phyloP scores from a whole-genome alignment of 2,797 vertebrate genomes.

The Chaetophractus vellerosus region DNA sequence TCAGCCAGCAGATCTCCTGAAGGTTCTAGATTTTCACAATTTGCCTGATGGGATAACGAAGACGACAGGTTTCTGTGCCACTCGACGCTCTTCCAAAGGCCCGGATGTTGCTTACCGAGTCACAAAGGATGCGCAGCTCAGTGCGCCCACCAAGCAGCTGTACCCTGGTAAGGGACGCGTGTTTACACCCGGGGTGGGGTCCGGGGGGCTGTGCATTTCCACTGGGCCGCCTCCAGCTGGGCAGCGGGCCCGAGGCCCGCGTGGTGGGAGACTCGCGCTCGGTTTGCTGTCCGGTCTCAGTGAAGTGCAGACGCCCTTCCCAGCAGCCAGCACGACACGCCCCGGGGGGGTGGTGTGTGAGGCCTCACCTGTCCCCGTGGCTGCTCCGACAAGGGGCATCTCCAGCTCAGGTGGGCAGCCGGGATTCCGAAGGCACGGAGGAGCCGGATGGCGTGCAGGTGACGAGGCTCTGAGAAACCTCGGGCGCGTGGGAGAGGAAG shows the following conservation, averaged over 20 bases:
- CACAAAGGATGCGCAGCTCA: slow-evolving; percentile 97
- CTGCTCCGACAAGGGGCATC: no score
- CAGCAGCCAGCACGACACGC: fast-evolving
- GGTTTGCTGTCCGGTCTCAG: background rate
- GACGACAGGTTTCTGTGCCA: slow-evolving; percentile 96
- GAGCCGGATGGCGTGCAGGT: fast-evolving
- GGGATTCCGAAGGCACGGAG: fast-evolving
- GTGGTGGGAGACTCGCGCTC: background rate
- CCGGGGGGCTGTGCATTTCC: background rate
- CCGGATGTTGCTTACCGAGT: slow-evolving; percentile 97
- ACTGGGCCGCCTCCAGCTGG: background rate
- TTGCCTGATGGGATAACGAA: slow-evolving; percentile 97
- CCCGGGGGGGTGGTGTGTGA: fast-evolving
- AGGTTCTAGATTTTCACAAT: slow-evolving; percentile 98
- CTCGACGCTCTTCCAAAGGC: slow-evolving; percentile 94
- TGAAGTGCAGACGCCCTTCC: fast-evolving
- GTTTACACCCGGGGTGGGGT: fast-evolving
- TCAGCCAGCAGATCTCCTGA: slow-evolving; percentile 97
- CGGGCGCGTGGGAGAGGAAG: background rate
- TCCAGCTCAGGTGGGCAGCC: background rate
- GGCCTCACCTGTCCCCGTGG: background rate
- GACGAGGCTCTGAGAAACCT: background rate
- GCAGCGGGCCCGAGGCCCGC: fast-evolving
- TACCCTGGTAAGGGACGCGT: slow-evolving; percentile 92
- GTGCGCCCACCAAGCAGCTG: slow-evolving; percentile 97